A percentile compares a stretch with the other conserved stretches of the same genome.
Conservation (phyloP, 1,140 invertebrate genomes). For the Macrobrachium rosenbergii region DNA sequence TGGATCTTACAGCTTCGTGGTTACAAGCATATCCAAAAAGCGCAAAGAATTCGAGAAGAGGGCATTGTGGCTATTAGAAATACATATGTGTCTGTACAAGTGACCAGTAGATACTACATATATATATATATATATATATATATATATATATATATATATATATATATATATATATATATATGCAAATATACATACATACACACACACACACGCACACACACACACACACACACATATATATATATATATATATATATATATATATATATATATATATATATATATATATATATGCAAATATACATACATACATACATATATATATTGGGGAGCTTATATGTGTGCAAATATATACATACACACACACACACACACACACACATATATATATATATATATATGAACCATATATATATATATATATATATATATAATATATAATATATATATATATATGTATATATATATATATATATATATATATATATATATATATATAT, state of each 20-base stretch:
- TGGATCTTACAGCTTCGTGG: no score
- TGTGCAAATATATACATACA: no score
- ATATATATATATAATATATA: neutral
- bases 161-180: neutral
- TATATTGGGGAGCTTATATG: no score
- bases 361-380: neutral
- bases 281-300: slow-evolving; percentile 23
- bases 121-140: no score
- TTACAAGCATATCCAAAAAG: no score
- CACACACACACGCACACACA: neutral
- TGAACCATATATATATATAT: no score
- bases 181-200: neutral
- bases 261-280: slow-evolving; percentile 16
- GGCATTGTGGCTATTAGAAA: no score
- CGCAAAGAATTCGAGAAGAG: no score
- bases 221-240: neutral
- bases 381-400: neutral
- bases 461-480: neutral
- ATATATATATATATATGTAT: neutral
- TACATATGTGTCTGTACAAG: no score
- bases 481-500: neutral
- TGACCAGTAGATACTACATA: no score
- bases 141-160: no score
- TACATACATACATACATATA: slow-evolving; percentile 27
- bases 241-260: slow-evolving; percentile 19